Conservation (phyloP, 2,888 invertebrate species). For the Sarcophaga caerulescens region DNA sequence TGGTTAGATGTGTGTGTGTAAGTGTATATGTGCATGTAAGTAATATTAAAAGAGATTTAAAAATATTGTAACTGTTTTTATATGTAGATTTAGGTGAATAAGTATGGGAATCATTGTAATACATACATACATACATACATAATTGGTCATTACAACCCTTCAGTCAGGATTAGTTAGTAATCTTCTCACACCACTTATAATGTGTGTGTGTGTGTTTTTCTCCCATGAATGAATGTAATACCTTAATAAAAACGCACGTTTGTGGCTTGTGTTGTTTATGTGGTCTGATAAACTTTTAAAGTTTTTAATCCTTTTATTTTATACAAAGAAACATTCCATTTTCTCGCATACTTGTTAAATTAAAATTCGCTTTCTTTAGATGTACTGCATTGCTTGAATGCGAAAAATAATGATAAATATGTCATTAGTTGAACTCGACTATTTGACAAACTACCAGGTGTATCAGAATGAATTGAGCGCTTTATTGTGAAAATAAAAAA, state of each 20-base stretch:
- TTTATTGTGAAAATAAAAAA: too few relatives aligned
- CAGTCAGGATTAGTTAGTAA: background rate
- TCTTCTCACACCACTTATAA: background rate
- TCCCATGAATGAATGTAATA: background rate
- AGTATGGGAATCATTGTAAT: background rate
- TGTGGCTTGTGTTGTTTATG: conserved; percentile 18
- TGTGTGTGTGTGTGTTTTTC: background rate
- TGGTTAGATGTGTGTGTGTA: background rate
- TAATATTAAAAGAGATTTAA: background rate
- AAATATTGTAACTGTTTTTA: conserved; percentile 16
- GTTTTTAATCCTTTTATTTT: background rate
- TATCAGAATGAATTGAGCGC: too few relatives aligned
- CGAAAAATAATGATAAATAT: too few relatives aligned
- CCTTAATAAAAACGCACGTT: conserved; percentile 20
- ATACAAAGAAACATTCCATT: background rate
- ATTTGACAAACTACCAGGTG: too few relatives aligned
- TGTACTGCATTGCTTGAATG: too few relatives aligned
- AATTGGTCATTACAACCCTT: too few relatives aligned
- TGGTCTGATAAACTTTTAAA: background rate
- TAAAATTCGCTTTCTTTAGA: too few relatives aligned
- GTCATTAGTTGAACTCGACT: too few relatives aligned
- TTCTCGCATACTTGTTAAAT: too few relatives aligned
- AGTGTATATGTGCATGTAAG: background rate
- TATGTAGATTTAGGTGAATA: too few relatives aligned
- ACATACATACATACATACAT: too few relatives aligned